Evolutionary conservation across 1,140 invertebrate genomes (phyloP).

Genomic region (Drosophila lacertosa): DNA sequence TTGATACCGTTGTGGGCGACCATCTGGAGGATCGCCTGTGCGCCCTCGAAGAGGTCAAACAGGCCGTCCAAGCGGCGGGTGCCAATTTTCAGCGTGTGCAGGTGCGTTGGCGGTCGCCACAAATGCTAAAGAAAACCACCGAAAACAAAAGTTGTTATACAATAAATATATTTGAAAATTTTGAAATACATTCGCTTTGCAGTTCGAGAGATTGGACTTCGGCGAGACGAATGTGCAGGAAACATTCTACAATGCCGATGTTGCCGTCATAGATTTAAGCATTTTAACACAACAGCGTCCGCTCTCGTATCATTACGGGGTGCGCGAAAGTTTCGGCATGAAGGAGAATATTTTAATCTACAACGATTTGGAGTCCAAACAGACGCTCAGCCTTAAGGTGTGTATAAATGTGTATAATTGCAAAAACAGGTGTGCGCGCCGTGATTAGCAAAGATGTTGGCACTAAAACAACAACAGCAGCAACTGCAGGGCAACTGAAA

Average conservation of each 20-base stretch:
- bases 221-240: slow-evolving; percentile 93
- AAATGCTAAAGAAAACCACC: slow-evolving; percentile 14
- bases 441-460: slow-evolving; percentile 57
- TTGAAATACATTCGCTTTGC: slow-evolving; percentile 29
- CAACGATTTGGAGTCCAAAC: slow-evolving; percentile 95
- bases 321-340: slow-evolving; percentile 99
- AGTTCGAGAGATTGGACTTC: slow-evolving; percentile 95
- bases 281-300: slow-evolving; percentile 94
- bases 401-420: slow-evolving; percentile 33
- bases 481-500: slow-evolving; percentile 25
- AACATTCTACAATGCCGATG: slow-evolving; percentile 98
- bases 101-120: slow-evolving; percentile 85
- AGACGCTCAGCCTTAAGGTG: slow-evolving; percentile 93
- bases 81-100: slow-evolving; percentile 93
- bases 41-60: slow-evolving; percentile 93
- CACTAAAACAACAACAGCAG: slow-evolving; percentile 4
- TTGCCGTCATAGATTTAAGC: slow-evolving; percentile 97
- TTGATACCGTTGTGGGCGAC: slow-evolving; percentile 91
- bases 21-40: slow-evolving; percentile 90
- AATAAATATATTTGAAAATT: slow-evolving; percentile 26
- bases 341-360: slow-evolving; percentile 98
- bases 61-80: slow-evolving; percentile 91
- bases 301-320: slow-evolving; percentile 98
- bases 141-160: slow-evolving; percentile 48
- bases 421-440: slow-evolving; percentile 26